These are phyloP conservation scores for Monomorium pharaonis DNA, from an alignment of 1,140 invertebrate species.

Conservation along the genomic window DNA sequence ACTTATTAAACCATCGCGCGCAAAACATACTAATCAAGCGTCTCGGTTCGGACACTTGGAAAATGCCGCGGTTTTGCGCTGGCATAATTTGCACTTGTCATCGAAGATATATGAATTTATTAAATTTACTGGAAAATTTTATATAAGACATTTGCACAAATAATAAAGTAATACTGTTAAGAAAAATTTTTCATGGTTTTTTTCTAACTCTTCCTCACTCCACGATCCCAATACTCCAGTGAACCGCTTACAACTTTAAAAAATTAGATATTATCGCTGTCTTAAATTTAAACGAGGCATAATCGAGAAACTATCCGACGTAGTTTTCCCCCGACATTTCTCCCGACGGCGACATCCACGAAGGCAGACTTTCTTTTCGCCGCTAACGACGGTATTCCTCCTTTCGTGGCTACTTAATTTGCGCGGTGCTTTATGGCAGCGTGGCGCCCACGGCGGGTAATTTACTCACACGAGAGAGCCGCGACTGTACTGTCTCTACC, in stretches of 20 bases:
- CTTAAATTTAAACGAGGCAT: not conserved
- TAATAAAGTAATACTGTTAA: not conserved
- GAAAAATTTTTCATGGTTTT: not conserved
- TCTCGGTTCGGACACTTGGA: not conserved
- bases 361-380: conserved; percentile 29
- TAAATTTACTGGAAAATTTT: not conserved
- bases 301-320: not conserved
- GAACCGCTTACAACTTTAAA: not conserved
- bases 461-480: conserved; percentile 56
- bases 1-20: conserved; percentile 15
- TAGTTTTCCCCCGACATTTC: conserved; percentile 37
- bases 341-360: conserved; percentile 31
- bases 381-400: conserved; percentile 40
- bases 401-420: conserved; percentile 71
- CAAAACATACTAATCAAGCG: conserved; percentile 34
- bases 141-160: not conserved
- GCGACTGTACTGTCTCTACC: not conserved
- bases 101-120: not conserved
- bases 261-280: not conserved
- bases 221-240: not conserved
- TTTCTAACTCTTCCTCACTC: not conserved
- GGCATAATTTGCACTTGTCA: not conserved
- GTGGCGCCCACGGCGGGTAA: conserved; percentile 68
- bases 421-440: conserved; percentile 65
- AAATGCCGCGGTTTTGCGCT: not conserved